phyloP scores from a whole-genome alignment of 2,888 invertebrate species.

The Noctuana brunneofusca region DNA sequence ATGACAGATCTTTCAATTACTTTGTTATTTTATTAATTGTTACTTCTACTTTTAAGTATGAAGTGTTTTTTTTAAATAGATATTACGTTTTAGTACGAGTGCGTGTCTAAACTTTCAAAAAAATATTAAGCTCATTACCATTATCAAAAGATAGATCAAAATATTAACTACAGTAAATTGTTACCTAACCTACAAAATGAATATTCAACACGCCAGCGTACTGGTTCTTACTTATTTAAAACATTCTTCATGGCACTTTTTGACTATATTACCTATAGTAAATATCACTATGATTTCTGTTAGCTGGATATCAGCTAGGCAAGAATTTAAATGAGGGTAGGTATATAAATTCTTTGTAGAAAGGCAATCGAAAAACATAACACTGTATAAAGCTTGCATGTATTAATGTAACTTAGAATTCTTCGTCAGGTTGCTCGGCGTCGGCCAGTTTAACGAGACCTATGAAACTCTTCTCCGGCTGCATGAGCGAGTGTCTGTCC shows the following conservation, averaged over 20 bases:
- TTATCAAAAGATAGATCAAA: not conserved
- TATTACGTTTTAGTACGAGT: not conserved
- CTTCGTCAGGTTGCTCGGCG: conserved; percentile 65
- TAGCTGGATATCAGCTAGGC: conserved; percentile 34
- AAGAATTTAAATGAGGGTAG: conserved; percentile 35
- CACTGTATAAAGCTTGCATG: not conserved
- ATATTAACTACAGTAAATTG: not conserved
- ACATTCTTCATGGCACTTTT: conserved; percentile 35
- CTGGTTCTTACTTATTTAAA: conserved; percentile 6
- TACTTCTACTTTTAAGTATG: conserved; percentile 16
- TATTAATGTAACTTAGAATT: conserved; percentile 51
- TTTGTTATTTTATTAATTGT: conserved; percentile 22
- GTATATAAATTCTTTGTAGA: conserved; percentile 7
- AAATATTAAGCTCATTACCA: not conserved
- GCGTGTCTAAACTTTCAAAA: not conserved
- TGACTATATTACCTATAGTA: conserved; percentile 31
- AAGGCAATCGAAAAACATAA: conserved; percentile 10
- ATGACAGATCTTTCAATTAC: conserved; percentile 58
- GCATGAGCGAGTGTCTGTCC: conserved; percentile 86
- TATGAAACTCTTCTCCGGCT: conserved; percentile 91
- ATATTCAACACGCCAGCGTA: not conserved
- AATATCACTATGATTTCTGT: conserved; percentile 36
- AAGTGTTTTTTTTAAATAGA: not conserved
- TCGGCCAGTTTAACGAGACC: conserved; percentile 90
- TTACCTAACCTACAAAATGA: not conserved